Evolutionary conservation across 2,113 vertebrate species (phyloP).

Genomic region (Cochlearius cochlearius): DNA sequence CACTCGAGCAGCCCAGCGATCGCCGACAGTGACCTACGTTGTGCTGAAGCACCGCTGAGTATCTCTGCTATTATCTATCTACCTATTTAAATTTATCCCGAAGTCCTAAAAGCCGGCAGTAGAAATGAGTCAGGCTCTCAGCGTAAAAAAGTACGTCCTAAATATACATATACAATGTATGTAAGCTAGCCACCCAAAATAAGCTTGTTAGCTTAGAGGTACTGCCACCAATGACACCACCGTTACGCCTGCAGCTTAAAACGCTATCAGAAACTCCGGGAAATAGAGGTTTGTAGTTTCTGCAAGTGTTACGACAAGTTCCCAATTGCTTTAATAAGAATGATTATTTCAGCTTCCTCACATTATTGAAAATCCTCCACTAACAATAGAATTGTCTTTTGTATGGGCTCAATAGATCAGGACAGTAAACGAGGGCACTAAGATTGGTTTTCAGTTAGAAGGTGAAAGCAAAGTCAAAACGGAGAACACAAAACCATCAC

Average conservation of each 20-base stretch:
- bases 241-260: neutral
- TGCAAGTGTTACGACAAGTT: neutral
- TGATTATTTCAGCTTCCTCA: neutral
- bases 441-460: neutral
- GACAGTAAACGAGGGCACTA: neutral
- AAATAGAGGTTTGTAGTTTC: neutral
- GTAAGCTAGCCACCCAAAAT: neutral
- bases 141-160: neutral
- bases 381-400: neutral
- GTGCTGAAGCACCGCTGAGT: neutral
- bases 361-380: neutral
- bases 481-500: neutral
- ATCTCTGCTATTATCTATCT: neutral
- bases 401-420: neutral
- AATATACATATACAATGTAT: neutral
- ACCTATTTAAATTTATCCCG: neutral
- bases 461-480: neutral
- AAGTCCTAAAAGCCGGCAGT: neutral
- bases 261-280: neutral
- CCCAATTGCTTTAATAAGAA: neutral
- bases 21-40: rapidly evolving
- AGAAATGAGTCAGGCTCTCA: neutral
- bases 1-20: neutral
- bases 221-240: neutral
- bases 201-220: neutral